A percentile compares a stretch with the other conserved stretches of the same genome.
Conservation (phyloP, 2,113 vertebrate species). For the Elephas maximus region DNA sequence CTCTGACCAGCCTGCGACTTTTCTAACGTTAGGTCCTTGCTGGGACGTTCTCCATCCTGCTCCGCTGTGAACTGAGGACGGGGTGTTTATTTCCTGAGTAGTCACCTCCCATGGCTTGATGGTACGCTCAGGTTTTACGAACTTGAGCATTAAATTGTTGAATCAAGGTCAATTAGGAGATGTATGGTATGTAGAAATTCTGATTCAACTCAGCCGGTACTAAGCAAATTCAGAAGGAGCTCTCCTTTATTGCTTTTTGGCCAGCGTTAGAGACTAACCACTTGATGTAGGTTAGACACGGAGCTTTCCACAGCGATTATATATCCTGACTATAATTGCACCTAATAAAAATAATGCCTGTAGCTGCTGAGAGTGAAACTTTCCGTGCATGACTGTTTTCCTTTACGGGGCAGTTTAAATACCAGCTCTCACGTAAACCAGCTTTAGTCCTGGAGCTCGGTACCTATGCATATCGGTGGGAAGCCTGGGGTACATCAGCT, state of each 20-base stretch:
- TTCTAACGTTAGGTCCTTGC: fast-evolving
- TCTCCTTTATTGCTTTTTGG: background rate
- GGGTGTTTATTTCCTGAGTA: background rate
- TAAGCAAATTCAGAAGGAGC: background rate
- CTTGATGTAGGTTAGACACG: background rate
- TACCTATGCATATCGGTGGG: background rate
- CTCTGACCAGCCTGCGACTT: fast-evolving
- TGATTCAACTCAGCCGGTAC: background rate
- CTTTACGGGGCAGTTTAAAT: background rate
- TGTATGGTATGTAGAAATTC: background rate
- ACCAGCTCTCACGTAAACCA: fast-evolving
- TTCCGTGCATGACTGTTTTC: background rate
- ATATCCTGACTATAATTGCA: fast-evolving
- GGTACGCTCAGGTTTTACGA: background rate
- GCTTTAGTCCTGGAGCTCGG: too few species aligned
- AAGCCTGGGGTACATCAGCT: background rate
- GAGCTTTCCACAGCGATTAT: background rate
- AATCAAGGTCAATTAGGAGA: background rate
- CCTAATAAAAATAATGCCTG: background rate
- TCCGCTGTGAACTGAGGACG: fast-evolving
- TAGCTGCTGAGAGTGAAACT: background rate
- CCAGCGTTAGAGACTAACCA: fast-evolving
- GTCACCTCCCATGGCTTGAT: background rate
- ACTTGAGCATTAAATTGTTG: background rate
- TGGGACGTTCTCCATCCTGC: fast-evolving